Base-by-base conservation (phyloP, 2,888 invertebrate genomes). In the Sarcophaga rosellei region DNA sequence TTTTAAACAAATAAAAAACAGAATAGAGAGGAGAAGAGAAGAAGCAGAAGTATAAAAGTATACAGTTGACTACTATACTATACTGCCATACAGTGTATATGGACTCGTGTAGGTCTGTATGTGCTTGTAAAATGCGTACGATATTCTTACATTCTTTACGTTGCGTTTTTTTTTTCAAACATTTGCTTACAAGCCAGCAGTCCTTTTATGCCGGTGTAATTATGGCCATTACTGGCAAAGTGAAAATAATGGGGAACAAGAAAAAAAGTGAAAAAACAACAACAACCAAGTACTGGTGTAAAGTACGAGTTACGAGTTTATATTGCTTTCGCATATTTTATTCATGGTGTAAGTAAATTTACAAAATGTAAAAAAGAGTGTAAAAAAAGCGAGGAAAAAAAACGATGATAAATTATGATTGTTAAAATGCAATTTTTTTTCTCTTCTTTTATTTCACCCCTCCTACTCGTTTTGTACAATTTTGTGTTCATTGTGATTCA, bases 381-480 rank as follows among this genome's bases (percentile, higher is more conserved):
- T 2, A 25, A 25, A 35, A 69, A 70, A 78, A 15, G 59, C 62
- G 75, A 70, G n/a, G 3, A 25, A 25, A 35, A 69, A 70, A 78
- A 15, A 63, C 62, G 75, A 70, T 78, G 74, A 81, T 82, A 84
- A 86, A 81, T 70, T 45, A 65, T 83, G 73, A 70, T 78, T 62
- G 65, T 81, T 72, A 21, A 62, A 74, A 59, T 66, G 59, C 65
- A 63, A 74, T 79, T 74, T 84, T 70, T 65, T 76, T n/a, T 21
- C 1, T 53, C 5, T 25, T n/a, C 57, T 45, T 75, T 25, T 57
- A 53, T 53, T 62, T 25, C 17, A 15, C 10, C 15, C 61, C 76
- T 65, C 21, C 61, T 12, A 76, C 77, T 23, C 3, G 8, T 65
- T 57, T 70, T 57, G 20, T 11, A 62, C 23, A 25, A 66, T 25